A percentile compares a stretch with the other conserved stretches of the same genome.
These are phyloP conservation scores for Triplophysa rosa DNA, from an alignment of 2,113 vertebrate genomes.

Conservation along the genomic window DNA sequence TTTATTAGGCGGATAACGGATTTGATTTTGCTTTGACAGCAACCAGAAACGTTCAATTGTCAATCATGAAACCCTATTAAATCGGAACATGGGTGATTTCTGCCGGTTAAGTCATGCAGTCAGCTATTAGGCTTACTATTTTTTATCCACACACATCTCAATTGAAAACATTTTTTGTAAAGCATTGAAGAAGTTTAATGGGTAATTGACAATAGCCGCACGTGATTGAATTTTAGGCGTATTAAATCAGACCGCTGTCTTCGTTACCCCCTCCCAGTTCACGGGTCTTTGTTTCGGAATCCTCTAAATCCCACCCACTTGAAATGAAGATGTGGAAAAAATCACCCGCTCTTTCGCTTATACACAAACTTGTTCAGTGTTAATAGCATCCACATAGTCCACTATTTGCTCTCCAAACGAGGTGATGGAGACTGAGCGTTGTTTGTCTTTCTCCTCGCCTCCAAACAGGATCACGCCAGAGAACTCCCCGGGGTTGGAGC, in stretches of 20 bases:
- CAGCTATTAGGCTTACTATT: background rate
- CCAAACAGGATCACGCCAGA: slow-evolving; percentile 69
- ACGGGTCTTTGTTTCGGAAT: slow-evolving; percentile 77
- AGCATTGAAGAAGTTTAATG: slow-evolving; percentile 66
- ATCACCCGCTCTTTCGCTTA: slow-evolving; percentile 47
- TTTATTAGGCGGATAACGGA: background rate
- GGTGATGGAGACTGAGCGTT: slow-evolving; percentile 80
- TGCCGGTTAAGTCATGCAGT: too few relatives aligned
- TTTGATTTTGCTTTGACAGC: background rate
- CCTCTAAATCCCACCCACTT: slow-evolving; percentile 79
- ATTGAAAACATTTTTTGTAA: slow-evolving; percentile 49
- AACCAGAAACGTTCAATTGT: background rate
- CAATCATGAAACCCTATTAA: background rate
- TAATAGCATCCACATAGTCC: slow-evolving; percentile 60
- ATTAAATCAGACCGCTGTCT: slow-evolving; percentile 70
- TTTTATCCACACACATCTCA: background rate
- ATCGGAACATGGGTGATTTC: background rate
- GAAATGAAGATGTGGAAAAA: slow-evolving; percentile 66
- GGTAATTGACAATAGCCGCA: slow-evolving; percentile 72
- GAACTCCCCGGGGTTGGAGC: slow-evolving; percentile 69
- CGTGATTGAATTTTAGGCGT: slow-evolving; percentile 74
- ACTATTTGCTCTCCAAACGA: slow-evolving; percentile 58
- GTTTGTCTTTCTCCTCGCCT: slow-evolving; percentile 77
- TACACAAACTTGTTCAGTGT: slow-evolving; percentile 61
- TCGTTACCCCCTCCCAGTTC: slow-evolving; percentile 60